A percentile compares a stretch with the other conserved stretches of the same genome.
Conservation (phyloP, 2,113 vertebrate genomes). For the Myotis brandtii region DNA sequence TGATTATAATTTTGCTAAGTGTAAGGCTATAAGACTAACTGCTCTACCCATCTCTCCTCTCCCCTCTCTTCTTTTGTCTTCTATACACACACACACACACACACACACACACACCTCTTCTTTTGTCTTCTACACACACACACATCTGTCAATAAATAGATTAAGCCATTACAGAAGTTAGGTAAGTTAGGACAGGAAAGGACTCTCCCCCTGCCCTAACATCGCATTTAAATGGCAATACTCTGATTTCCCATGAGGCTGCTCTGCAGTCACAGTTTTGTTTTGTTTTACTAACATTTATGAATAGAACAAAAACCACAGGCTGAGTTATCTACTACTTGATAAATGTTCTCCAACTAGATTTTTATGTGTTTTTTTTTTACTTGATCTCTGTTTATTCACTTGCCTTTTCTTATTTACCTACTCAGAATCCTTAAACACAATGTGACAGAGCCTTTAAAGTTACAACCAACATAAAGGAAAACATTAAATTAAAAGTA, state of each 20-base stretch:
- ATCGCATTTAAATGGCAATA: not conserved
- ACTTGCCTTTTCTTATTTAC: not conserved
- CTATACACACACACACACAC: not conserved
- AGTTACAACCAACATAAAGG: not conserved
- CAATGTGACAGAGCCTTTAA: not conserved
- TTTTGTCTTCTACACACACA: too few species aligned
- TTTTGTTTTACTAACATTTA: not conserved
- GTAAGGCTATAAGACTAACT: not conserved
- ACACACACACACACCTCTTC: not conserved
- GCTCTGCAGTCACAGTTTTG: not conserved
- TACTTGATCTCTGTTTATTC: not conserved
- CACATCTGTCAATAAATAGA: not conserved
- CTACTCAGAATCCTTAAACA: not conserved
- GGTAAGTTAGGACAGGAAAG: not conserved
- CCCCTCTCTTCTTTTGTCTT: not conserved
- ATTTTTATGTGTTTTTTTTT: not conserved
- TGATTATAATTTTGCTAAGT: not conserved
- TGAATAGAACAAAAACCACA: not conserved
- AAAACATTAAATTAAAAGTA: not conserved
- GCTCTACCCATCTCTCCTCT: not conserved
- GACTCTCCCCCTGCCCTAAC: not conserved
- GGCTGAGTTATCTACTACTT: not conserved
- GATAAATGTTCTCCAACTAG: not conserved
- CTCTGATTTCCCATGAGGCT: not conserved
- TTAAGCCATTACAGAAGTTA: not conserved